These are phyloP conservation scores for Pluvianellus socialis DNA, from an alignment of 2,113 vertebrate species.

Conservation along the genomic window DNA sequence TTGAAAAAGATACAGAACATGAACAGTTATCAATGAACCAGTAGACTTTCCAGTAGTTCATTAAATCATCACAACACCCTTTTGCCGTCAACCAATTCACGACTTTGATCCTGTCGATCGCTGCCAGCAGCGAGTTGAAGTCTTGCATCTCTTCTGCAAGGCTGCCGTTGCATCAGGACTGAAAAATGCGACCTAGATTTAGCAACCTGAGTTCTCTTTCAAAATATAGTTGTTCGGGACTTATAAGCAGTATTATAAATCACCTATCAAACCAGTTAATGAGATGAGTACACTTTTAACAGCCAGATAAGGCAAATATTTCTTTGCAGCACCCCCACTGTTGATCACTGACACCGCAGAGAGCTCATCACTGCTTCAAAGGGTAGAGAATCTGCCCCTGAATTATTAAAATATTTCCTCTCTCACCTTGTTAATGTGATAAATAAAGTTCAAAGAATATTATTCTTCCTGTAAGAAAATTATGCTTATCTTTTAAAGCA, in stretches of 20 bases:
- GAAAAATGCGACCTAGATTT: neutral
- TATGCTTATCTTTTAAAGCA: neutral
- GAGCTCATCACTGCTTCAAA: conserved; percentile 32
- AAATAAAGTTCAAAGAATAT: conserved; percentile 4
- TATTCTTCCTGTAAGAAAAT: neutral
- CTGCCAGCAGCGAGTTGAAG: neutral
- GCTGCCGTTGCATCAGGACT: neutral
- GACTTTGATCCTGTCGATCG: neutral
- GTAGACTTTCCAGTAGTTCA: neutral
- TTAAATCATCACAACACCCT: neutral
- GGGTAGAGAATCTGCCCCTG: neutral
- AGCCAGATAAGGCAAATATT: neutral
- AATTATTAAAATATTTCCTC: conserved; percentile 22
- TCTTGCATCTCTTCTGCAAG: neutral
- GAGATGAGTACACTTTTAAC: neutral
- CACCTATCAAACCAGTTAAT: neutral
- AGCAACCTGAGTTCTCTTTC: neutral
- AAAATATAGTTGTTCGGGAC: neutral
- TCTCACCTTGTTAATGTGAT: conserved; percentile 13
- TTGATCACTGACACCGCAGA: neutral
- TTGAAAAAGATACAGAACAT: neutral
- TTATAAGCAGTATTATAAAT: neutral
- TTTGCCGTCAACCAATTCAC: neutral
- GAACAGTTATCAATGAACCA: neutral
- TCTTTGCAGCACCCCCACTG: neutral